phyloP scores from a whole-genome alignment of 2,888 invertebrate species.

The Phyllotreta striolata region DNA sequence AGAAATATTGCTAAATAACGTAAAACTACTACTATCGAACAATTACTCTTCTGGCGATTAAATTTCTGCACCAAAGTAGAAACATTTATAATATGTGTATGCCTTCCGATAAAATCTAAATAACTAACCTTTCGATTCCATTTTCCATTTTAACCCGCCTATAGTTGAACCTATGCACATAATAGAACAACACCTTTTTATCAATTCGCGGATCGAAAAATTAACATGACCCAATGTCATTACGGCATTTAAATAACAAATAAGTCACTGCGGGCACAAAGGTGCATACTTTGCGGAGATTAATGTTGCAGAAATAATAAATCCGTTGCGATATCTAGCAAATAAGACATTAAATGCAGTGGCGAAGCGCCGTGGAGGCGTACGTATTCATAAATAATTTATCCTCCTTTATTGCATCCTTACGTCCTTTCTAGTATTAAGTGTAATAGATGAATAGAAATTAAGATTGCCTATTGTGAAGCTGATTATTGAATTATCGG shows the following conservation, averaged over 20 bases:
- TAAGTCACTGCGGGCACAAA: conserved; percentile 5
- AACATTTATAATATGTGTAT: too few species aligned
- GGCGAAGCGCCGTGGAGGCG: neutral
- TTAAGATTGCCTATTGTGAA: too few species aligned
- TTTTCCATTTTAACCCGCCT: conserved; percentile 12
- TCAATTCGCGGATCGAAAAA: conserved; percentile 7
- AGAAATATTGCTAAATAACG: too few species aligned
- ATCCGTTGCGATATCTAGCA: conserved; percentile 5
- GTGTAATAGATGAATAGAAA: too few species aligned
- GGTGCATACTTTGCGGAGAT: neutral
- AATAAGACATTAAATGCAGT: conserved; percentile 10
- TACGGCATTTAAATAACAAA: conserved; percentile 4
- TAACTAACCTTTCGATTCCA: neutral
- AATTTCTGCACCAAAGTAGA: too few species aligned
- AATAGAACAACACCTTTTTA: conserved; percentile 9
- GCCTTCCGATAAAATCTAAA: conserved; percentile 3
- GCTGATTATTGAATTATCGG: too few species aligned
- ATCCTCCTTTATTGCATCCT: too few species aligned
- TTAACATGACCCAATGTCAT: conserved; percentile 7
- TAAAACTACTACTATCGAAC: too few species aligned
- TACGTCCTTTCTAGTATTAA: too few species aligned
- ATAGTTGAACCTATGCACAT: neutral
- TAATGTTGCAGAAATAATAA: conserved; percentile 13
- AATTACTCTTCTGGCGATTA: too few species aligned
- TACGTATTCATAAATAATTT: too few species aligned